A percentile compares a stretch with the other conserved stretches of the same genome.
phyloP scores from a whole-genome alignment of 2,888 invertebrate genomes.

The Copidosoma aretas region DNA sequence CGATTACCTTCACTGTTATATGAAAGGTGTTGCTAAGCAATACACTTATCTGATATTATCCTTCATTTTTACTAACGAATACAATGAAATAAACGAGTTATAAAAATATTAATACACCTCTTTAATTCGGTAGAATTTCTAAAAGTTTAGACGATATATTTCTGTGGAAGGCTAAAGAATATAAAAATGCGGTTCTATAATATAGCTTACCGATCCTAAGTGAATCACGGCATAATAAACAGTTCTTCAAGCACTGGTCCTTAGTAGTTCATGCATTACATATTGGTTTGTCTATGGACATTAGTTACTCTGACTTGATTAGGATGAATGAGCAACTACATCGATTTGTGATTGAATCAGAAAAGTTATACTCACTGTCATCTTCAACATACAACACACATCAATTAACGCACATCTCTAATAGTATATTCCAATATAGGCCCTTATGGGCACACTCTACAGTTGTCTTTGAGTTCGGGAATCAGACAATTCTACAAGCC shows the following conservation, averaged over 20 bases:
- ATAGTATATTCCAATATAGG: neutral
- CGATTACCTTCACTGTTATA: slow-evolving; percentile 32
- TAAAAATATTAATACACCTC: slow-evolving; percentile 1
- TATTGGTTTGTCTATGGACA: slow-evolving; percentile 14
- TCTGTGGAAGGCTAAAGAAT: slow-evolving; percentile 15
- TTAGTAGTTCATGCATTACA: slow-evolving; percentile 23
- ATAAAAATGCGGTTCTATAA: neutral
- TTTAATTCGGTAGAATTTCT: slow-evolving; percentile 2
- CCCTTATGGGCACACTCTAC: neutral
- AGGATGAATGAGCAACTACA: slow-evolving; percentile 16
- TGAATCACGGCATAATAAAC: neutral
- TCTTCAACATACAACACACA: slow-evolving; percentile 1
- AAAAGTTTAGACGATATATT: neutral
- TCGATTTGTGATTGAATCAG: slow-evolving; percentile 23
- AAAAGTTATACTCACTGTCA: slow-evolving; percentile 22
- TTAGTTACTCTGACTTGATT: slow-evolving; percentile 1
- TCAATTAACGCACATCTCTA: neutral
- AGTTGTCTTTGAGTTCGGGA: neutral
- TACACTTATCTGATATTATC: slow-evolving; percentile 22
- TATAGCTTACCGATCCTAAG: slow-evolving; percentile 10
- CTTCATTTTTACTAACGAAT: slow-evolving; percentile 22
- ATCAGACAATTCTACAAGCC: neutral
- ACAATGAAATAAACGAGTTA: neutral
- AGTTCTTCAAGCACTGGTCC: slow-evolving; percentile 25
- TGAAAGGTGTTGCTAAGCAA: slow-evolving; percentile 28